These are phyloP conservation scores for Lipophrys pholis DNA, from an alignment of 2,113 vertebrate species.

Conservation along the genomic window DNA sequence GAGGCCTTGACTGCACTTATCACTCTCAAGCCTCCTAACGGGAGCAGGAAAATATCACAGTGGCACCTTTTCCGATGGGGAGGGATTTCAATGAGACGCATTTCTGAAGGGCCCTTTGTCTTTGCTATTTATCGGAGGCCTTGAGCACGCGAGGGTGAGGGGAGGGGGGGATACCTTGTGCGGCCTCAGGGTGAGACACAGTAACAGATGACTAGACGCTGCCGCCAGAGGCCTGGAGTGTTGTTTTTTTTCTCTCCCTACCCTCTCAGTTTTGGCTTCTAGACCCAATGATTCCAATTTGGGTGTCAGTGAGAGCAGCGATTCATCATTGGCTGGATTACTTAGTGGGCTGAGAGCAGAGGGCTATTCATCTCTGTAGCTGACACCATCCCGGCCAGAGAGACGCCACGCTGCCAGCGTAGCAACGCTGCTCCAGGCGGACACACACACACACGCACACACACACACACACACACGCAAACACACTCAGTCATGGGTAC, in stretches of 20 bases:
- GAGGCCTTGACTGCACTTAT: conserved; percentile 14
- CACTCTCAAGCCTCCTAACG: conserved; percentile 14
- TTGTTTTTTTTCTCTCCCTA: conserved; percentile 23
- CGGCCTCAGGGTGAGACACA: conserved; percentile 65
- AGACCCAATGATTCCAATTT: conserved; percentile 79
- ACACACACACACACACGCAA: conserved; percentile 7
- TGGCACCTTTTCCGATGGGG: conserved; percentile 25
- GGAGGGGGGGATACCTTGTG: conserved; percentile 46
- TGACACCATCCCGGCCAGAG: conserved; percentile 78
- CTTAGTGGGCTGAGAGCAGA: conserved; percentile 81
- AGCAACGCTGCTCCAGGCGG: neutral
- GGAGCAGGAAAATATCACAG: conserved; percentile 10
- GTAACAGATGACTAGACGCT: conserved; percentile 79
- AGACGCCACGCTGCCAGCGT: conserved; percentile 62
- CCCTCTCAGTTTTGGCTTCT: conserved; percentile 57
- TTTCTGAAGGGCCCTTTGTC: conserved; percentile 71
- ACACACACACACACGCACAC: no score
- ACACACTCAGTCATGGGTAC: conserved; percentile 3
- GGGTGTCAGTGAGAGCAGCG: conserved; percentile 76
- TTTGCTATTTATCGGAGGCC: conserved; percentile 76
- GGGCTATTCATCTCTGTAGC: conserved; percentile 80
- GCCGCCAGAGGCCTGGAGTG: conserved; percentile 54
- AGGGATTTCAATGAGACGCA: conserved; percentile 61
- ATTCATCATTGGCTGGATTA: conserved; percentile 78
- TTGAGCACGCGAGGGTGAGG: conserved; percentile 47